These are phyloP conservation scores for Laterallus jamaicensis DNA, from an alignment of 2,113 vertebrate genomes.

Conservation along the genomic window DNA sequence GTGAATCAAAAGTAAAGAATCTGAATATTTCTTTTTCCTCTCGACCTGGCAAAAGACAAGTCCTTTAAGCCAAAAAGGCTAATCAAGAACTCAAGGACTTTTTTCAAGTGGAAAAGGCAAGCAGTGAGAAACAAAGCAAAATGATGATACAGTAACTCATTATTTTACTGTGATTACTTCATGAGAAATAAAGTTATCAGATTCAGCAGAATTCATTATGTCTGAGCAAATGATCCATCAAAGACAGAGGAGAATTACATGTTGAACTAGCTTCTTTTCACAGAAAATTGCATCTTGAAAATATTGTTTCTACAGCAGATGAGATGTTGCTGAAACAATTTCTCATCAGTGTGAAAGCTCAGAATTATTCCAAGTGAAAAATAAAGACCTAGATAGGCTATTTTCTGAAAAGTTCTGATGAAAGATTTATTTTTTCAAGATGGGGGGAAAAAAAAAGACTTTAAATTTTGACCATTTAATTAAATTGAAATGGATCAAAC, in stretches of 20 bases:
- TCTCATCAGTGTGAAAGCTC: neutral
- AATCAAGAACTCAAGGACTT: neutral
- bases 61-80: slow-evolving; percentile 11
- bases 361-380: neutral
- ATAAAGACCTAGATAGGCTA: neutral
- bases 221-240: slow-evolving; percentile 17
- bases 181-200: slow-evolving; percentile 30
- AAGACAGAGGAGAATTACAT: slow-evolving; percentile 27
- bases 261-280: slow-evolving; percentile 13
- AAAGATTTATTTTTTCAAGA: neutral
- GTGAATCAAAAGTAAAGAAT: slow-evolving; percentile 38
- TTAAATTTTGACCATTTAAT: neutral
- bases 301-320: neutral
- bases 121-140: slow-evolving; percentile 8
- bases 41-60: neutral
- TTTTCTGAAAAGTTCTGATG: neutral
- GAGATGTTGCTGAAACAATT: neutral
- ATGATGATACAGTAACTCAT: neutral
- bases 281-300: slow-evolving; percentile 27
- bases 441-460: neutral
- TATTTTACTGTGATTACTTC: slow-evolving; percentile 20
- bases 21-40: slow-evolving; percentile 22
- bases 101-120: slow-evolving; percentile 4
- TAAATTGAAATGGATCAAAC: neutral
- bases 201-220: slow-evolving; percentile 45